Base-by-base conservation (phyloP, 2,113 vertebrate species). In the Neogobius melanostomus region DNA sequence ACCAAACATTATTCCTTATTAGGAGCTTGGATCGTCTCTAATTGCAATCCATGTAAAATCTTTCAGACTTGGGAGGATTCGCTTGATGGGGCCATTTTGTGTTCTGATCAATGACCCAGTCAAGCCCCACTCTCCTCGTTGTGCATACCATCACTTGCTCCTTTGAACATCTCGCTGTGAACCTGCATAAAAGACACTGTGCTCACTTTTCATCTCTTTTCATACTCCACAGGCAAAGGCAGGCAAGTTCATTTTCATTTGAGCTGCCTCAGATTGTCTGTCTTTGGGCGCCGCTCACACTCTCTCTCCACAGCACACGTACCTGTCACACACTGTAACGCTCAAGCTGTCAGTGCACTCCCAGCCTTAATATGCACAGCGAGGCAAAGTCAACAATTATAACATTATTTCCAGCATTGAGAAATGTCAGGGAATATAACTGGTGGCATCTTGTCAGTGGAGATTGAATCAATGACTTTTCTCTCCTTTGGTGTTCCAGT, bases 51-150 rank as follows among this genome's bases (percentile, higher is more conserved):
- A 17, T 85, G 90, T 89, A 77, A 74, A 77, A 82, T 89, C 88
- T 89, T 86, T 91, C 79, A 88, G 87, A 83, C 72, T 72, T 86
- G 90, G 90, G 91, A 86, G 89, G 91, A 90, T 83, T 91, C 53
- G 73, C 89, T 90, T 90, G 90, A 92, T 92, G 90, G 86, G 89
- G 84, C 85, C 86, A 88, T 91, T 93, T 92, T 91, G 85, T 89
- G 77, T 67, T 83, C 83, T 89, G 88, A 93, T 93, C 92, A 91
- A 92, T 93, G 90, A 89, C 87, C 90, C 82, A 84, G 90, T 89
- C 88, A 85, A 86, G 77, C 82, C 84, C 80, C 16, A 12, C 81
- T 81, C 78, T 85, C 71, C 75, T 83, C 28, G 28, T 36, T 78
- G 87, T 86, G 85, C 85, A 76, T 83, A 80, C 84, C 67, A 57